Percentiles rank a stretch among this genome's conserved stretches.
phyloP scores from a whole-genome alignment of 1,140 invertebrate species.

The Triops cancriformis region DNA sequence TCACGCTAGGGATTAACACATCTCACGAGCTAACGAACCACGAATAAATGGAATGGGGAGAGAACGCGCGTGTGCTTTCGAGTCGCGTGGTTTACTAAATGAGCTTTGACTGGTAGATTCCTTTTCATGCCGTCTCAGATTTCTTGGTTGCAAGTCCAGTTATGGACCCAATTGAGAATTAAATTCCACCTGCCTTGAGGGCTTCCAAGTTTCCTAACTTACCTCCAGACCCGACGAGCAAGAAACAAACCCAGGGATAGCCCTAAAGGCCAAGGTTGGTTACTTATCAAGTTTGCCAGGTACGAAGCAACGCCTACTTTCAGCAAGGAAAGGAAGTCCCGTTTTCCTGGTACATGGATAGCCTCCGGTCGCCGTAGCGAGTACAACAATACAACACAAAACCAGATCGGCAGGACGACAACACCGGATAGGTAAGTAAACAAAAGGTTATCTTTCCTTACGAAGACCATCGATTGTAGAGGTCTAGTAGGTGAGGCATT shows the following conservation, averaged over 20 bases:
- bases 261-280: constrained; percentile 12
- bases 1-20: not conserved
- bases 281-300: not conserved
- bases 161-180: constrained; percentile 5
- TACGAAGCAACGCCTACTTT: not conserved
- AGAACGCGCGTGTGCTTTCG: not conserved
- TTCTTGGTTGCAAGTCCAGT: not conserved
- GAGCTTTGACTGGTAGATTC: not conserved
- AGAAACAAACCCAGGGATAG: not conserved
- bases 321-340: not conserved
- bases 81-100: not conserved
- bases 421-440: not conserved
- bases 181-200: not conserved
- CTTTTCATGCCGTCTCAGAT: not conserved
- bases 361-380: not conserved
- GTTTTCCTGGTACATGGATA: not conserved
- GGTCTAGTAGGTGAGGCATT: not conserved
- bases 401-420: not conserved
- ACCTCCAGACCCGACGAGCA: not conserved
- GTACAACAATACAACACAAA: not conserved
- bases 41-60: not conserved
- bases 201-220: not conserved
- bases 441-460: not conserved
- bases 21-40: not conserved
- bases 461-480: not conserved